Evolutionary conservation across 1,140 invertebrate species (phyloP).

Genomic region (Drosophila busckii): DNA sequence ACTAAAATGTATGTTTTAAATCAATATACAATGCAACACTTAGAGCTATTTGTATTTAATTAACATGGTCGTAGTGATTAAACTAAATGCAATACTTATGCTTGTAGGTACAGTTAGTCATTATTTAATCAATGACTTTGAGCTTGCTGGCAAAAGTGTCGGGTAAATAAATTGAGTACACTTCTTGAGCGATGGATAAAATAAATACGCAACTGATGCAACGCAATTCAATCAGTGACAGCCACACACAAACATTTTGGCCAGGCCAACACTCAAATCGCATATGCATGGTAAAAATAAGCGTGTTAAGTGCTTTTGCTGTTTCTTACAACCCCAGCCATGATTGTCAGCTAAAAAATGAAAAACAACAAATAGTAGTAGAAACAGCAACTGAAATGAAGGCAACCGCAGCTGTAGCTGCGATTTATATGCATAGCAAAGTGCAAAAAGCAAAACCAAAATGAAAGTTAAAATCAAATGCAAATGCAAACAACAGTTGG

Average conservation of each 20-base stretch:
- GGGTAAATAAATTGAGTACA: too few relatives aligned
- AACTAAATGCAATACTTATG: too few relatives aligned
- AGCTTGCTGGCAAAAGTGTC: too few relatives aligned
- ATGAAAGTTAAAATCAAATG: constrained; percentile 61
- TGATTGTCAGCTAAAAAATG: constrained; percentile 72
- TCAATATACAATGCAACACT: too few relatives aligned
- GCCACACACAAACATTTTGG: constrained; percentile 56
- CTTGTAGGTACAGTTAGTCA: too few relatives aligned
- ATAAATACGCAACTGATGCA: constrained; percentile 19
- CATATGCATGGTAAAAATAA: constrained; percentile 30
- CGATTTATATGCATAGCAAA: constrained; percentile 58
- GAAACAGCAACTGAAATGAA: constrained; percentile 12
- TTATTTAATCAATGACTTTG: too few relatives aligned
- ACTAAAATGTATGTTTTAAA: too few relatives aligned
- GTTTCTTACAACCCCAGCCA: constrained; percentile 56
- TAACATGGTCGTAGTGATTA: too few relatives aligned
- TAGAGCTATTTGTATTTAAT: too few relatives aligned
- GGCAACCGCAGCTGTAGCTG: constrained; percentile 32
- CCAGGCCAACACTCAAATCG: not conserved
- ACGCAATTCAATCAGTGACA: constrained; percentile 62
- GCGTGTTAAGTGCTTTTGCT: constrained; percentile 71
- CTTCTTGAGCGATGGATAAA: too few relatives aligned
- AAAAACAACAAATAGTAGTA: constrained; percentile 36
- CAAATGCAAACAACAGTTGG: constrained; percentile 75
- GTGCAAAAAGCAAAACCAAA: constrained; percentile 48